A percentile compares a stretch with the other conserved stretches of the same genome.
Evolutionary conservation across 2,797 vertebrate species (phyloP).

Genomic region (Amblyraja radiata): DNA sequence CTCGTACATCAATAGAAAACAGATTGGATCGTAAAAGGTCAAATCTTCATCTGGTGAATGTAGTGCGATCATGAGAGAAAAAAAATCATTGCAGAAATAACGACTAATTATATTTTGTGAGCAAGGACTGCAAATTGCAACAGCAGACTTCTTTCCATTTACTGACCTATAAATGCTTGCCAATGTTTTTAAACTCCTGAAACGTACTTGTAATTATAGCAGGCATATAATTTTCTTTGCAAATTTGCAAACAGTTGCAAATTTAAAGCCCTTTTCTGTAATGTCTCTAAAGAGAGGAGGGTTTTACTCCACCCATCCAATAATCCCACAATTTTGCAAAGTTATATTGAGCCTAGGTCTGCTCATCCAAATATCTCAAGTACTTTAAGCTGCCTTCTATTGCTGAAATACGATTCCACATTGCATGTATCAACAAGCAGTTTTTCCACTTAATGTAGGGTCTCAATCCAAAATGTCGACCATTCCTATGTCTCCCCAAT

Average conservation of each 20-base stretch:
- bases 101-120: background rate
- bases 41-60: background rate
- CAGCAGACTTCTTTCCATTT: background rate
- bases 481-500: too few species aligned
- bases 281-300: background rate
- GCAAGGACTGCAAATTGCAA: background rate
- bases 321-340: background rate
- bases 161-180: background rate
- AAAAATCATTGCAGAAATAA: background rate
- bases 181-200: background rate
- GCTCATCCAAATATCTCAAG: background rate
- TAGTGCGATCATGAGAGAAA: background rate
- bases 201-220: background rate
- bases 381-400: background rate
- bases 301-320: background rate
- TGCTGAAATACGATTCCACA: too few species aligned
- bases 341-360: background rate
- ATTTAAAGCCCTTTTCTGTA: too few species aligned
- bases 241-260: background rate
- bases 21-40: background rate
- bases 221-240: too few species aligned
- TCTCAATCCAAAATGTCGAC: too few species aligned
- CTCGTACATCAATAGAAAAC: background rate
- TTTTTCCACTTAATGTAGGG: too few species aligned
- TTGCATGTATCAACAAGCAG: too few species aligned